Evolutionary conservation across 2,113 vertebrate species (phyloP), one percentile per base, ranked within the genome.

Genomic region (Dicentrarchus labrax): DNA sequence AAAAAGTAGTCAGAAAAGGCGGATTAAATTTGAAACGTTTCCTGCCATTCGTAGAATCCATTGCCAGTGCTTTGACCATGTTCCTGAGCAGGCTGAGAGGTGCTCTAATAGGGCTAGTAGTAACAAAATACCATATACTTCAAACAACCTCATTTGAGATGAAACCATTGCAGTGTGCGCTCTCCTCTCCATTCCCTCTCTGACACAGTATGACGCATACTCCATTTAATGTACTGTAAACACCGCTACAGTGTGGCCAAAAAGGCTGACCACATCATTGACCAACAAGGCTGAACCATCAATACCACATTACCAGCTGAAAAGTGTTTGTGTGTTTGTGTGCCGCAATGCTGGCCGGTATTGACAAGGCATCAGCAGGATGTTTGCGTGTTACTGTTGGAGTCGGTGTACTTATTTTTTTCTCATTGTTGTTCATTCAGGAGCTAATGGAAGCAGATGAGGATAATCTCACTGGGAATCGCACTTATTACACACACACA

Each of bases 231-330:
- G 66, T 51, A 9, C 39, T 5, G 8, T 41, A 36, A 41, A 38
- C 38, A 15, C 50, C 9, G 6, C 39, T 51, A 78, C 73, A 13
- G 47, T 59, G 11, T 54, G 16, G 66, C 1, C 9, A 30, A 30
- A 30, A 30, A 3, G 30, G 30, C 30, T n/a, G 53, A 54, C 9
- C 53, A 54, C 21, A n/a, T 6, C 56, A 13, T 5, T 57, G 4
- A 57, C 77, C 36, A 47, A 10, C 69, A 82, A 36, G 61, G 75
- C 72, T 78, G 84, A 83, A n/a, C 16, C 36, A 56, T 87, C 89
- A 70, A 87, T 84, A 83, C 2, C 62, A 66, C 38, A 67, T 45
- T 43, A 30, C 8, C 41, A 41, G 45, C 54, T 36, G 4, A 56
- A 30, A 30, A 60, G 30, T 21, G 15, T 7, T 3, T 13, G 62